Evolutionary conservation across 2,797 vertebrate species (phyloP), one percentile per base, ranked within the genome.

Genomic region (Phrynocephalus guinanensis): DNA sequence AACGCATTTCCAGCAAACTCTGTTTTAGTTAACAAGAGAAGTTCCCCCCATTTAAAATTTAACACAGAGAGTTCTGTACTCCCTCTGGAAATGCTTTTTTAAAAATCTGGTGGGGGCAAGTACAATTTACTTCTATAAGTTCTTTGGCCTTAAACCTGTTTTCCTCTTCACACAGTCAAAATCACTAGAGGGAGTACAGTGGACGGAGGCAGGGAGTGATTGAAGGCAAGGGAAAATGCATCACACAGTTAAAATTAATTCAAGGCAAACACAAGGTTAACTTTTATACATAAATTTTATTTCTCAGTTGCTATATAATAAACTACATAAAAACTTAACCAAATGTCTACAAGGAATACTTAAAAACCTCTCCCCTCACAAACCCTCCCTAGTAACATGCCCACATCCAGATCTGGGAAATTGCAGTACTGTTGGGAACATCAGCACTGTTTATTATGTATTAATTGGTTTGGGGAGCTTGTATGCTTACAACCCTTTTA

Each of bases 91-190:
- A 82, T 82, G 68, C 7, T 0, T 0, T 56, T 88, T 90, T 84
- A 33, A 4, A 44, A 44, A 66, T 22, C 10, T 1, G 1, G 7
- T 56, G 63, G 50, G 80, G 71, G 11, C 70, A 87, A 87, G 87
- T 71, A 84, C 71, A 38, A 85, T 87, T 77, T 90, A 77, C 67
- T 85, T 85, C 78, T 82, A 82, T 87, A 81, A 90, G 83, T 82
- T 89, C 20, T 30, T 1, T 67, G 28, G 83, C 60, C 10, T 88
- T 77, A 11, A 71, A 28, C 3, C 18, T 9, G 0, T 44, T 86
- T 92, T 66, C 84, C 91, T 66, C 83, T 76, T 79, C 30, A 91
- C 75, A 78, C 0, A 1, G 15, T 76, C 30, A 48, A n/a, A 56
- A 13, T n/a, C 0, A 0, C 8, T 13, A 63, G 60, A 63, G 60